phyloP scores from a whole-genome alignment of 64 coral and sea anemone genomes.

The Actinia equina region DNA sequence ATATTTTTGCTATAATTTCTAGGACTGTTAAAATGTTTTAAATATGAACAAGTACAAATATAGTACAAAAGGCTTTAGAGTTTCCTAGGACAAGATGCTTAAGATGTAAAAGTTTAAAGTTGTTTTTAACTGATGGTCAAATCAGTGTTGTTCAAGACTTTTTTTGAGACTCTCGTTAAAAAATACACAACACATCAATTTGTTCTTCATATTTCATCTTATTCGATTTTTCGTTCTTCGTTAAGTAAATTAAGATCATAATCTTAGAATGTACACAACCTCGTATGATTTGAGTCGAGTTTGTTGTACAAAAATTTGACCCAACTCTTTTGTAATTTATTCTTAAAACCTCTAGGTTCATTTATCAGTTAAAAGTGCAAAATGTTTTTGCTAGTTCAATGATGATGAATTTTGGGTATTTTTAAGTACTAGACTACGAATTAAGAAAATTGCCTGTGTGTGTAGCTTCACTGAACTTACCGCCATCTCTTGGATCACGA shows the following conservation, averaged over 20 bases:
- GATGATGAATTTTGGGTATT: background rate
- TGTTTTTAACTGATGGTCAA: no score
- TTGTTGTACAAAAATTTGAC: background rate
- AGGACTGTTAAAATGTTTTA: no score
- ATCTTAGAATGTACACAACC: background rate
- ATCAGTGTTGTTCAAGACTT: no score
- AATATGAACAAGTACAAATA: no score
- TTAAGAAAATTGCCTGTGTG: no score
- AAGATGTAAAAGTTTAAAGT: no score
- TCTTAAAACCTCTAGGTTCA: background rate
- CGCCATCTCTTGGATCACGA: background rate
- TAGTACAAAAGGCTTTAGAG: no score
- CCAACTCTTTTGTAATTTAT: background rate
- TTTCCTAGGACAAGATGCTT: no score
- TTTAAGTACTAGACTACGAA: background rate
- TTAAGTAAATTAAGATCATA: background rate
- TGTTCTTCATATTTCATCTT: no score
- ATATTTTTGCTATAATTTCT: no score
- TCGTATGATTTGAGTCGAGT: background rate
- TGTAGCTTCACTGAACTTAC: background rate
- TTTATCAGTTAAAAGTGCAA: background rate
- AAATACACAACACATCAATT: no score
- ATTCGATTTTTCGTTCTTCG: background rate
- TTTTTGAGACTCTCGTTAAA: no score
- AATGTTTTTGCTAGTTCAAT: background rate